phyloP scores from a whole-genome alignment of 92 coral and sea anemone genomes.

The Porites lobata region DNA sequence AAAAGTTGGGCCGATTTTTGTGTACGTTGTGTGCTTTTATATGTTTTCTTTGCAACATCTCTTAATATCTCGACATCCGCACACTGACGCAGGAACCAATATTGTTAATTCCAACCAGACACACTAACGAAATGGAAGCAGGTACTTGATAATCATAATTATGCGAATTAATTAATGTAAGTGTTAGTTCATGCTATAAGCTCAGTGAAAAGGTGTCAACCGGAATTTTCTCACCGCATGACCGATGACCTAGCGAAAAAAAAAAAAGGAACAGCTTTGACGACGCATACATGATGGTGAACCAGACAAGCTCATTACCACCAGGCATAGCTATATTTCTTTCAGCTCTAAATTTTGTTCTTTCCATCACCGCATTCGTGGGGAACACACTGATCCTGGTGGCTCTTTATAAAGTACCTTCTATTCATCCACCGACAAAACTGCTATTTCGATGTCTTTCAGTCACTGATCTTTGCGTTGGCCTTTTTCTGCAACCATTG shows the following conservation, averaged over 20 bases:
- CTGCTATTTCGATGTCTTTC: not conserved
- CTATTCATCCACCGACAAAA: conserved; percentile 5
- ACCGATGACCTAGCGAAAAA: not conserved
- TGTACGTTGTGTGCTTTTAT: too few species aligned
- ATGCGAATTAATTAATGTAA: too few species aligned
- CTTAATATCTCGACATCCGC: too few species aligned
- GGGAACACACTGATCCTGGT: conserved; percentile 3
- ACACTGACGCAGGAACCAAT: too few species aligned
- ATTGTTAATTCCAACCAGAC: too few species aligned
- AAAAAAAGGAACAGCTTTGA: not conserved
- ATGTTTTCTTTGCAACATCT: too few species aligned
- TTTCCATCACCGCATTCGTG: not conserved
- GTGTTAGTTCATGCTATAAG: too few species aligned
- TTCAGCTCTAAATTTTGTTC: not conserved
- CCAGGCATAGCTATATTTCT: not conserved
- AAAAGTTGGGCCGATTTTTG: too few species aligned
- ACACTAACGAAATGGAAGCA: too few species aligned
- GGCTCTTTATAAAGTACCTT: not conserved
- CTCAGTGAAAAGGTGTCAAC: too few species aligned
- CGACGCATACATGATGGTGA: not conserved
- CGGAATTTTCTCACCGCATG: too few species aligned
- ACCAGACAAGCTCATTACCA: not conserved
- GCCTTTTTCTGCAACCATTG: not conserved
- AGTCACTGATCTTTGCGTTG: not conserved
- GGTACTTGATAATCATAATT: too few species aligned